Base-by-base conservation (phyloP, 2,888 invertebrate genomes). In the Drosophila crucigera region DNA sequence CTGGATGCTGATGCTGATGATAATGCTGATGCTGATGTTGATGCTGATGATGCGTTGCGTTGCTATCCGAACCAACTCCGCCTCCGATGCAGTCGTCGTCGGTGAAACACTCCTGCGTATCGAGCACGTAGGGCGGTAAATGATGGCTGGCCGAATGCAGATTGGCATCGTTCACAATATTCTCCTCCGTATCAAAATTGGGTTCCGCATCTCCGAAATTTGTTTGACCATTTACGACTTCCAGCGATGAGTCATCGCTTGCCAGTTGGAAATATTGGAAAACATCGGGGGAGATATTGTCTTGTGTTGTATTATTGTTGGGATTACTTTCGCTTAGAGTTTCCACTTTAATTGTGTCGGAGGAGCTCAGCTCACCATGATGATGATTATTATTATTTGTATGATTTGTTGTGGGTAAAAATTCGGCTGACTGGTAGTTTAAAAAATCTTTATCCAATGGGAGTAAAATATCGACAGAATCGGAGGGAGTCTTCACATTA, bases 111-210 rank as follows among this genome's bases (percentile, higher is more conserved):
- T 86, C 87, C 47, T 85, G 80, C 33, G 54, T 60, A 69, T 84
- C 82, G 58, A 82, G 67, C 69, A 73, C 73, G 78, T 78, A 84
- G 71, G 84, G 70, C 59, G 82, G 43, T 76, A 84, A 63, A 69
- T 88, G 84, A 82, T 91, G 87, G 84, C 92, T 92, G 75, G 93
- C 93, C 74, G 91, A 90, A 89, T 93, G 92, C 72, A 93, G 73
- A 83, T 92, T 93, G 54, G 93, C 91, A 84, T 93, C 93, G 63
- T 93, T 92, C 22, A 93, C 91, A 80, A 93, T 92, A 60, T 91
- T 91, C 25, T 90, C 88, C 71, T 92, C 91, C 19, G 84, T 82
- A 73, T 92, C 91, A 58, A 83, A 86, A 33, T 80, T 83, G 66
- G 83, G 83, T 43, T 91, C 86, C 64, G 70, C 81, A 58, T 80